phyloP scores from a whole-genome alignment of 2,113 vertebrate genomes.

The Ceyx cyanopectus region DNA sequence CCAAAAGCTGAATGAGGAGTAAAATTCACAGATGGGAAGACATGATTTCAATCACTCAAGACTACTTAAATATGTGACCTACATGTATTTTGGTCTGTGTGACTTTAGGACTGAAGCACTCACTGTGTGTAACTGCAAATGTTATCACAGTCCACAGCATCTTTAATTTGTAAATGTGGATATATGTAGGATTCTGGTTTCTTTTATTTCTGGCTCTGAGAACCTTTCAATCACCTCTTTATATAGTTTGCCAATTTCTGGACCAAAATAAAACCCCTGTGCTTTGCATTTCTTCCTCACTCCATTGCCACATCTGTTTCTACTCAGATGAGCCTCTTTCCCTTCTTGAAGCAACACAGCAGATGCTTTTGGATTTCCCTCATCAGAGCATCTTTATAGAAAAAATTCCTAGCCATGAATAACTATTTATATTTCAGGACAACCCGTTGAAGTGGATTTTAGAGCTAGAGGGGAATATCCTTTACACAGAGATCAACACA shows the following conservation, averaged over 20 bases:
- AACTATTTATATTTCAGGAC: conserved; percentile 63
- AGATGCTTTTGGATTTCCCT: conserved; percentile 66
- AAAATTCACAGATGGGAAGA: background rate
- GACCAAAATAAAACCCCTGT: conserved; percentile 38
- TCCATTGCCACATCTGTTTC: conserved; percentile 17
- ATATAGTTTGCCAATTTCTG: background rate
- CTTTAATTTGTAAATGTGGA: background rate
- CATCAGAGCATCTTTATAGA: conserved; percentile 51
- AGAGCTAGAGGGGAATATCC: conserved; percentile 45
- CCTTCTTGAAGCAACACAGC: background rate
- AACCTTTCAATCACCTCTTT: background rate
- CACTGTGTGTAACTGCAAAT: background rate
- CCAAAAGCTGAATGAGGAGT: background rate
- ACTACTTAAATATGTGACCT: background rate
- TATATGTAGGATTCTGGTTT: background rate
- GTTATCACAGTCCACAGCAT: background rate
- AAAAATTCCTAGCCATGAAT: conserved; percentile 41
- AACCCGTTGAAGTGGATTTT: conserved; percentile 35
- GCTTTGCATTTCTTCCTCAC: conserved; percentile 52
- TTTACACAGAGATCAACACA: background rate
- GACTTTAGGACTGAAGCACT: background rate
- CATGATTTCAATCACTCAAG: background rate
- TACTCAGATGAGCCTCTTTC: conserved; percentile 25
- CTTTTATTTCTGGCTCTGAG: conserved; percentile 18
- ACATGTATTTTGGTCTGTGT: background rate